A percentile compares a stretch with the other conserved stretches of the same genome.
phyloP scores from a whole-genome alignment of 2,888 invertebrate species.

The Ormyrus nitidulus region DNA sequence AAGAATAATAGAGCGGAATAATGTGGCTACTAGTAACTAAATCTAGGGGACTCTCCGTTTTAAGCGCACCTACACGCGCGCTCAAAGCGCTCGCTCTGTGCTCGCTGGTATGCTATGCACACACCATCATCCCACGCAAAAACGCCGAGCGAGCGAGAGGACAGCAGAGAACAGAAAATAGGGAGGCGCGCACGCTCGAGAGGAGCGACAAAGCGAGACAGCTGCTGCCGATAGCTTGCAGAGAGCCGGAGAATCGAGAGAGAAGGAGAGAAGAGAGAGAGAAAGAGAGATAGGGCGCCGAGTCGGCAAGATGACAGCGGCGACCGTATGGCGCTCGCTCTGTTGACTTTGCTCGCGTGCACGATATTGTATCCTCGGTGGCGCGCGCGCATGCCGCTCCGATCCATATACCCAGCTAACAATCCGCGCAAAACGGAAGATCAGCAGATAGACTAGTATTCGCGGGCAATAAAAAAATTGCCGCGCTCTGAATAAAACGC shows the following conservation, averaged over 20 bases:
- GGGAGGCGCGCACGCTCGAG: not conserved
- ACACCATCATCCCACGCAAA: not conserved
- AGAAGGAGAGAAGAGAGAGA: not conserved
- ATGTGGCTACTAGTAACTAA: not conserved
- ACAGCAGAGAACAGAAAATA: not conserved
- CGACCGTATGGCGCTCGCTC: slow-evolving; percentile 63
- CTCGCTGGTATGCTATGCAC: no score
- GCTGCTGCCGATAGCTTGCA: slow-evolving; percentile 22
- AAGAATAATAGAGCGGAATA: slow-evolving; percentile 39
- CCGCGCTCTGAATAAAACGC: not conserved
- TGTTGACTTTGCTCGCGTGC: slow-evolving; percentile 39
- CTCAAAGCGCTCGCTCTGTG: slow-evolving; percentile 10
- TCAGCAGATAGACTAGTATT: not conserved
- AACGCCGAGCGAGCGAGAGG: not conserved
- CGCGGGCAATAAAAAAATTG: slow-evolving; percentile 22
- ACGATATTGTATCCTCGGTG: slow-evolving; percentile 6
- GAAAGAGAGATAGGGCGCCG: slow-evolving; percentile 56
- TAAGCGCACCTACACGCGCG: not conserved
- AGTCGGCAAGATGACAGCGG: slow-evolving; percentile 69
- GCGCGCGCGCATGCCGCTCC: slow-evolving; percentile 36
- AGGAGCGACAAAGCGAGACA: not conserved
- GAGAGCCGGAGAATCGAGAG: not conserved
- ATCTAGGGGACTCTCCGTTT: not conserved
- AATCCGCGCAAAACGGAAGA: slow-evolving; percentile 14
- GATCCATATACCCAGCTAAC: slow-evolving; percentile 34